Percentiles rank a stretch among this genome's conserved stretches.
Evolutionary conservation across 2,888 invertebrate genomes (phyloP).

Genomic region (Drepana falcataria): DNA sequence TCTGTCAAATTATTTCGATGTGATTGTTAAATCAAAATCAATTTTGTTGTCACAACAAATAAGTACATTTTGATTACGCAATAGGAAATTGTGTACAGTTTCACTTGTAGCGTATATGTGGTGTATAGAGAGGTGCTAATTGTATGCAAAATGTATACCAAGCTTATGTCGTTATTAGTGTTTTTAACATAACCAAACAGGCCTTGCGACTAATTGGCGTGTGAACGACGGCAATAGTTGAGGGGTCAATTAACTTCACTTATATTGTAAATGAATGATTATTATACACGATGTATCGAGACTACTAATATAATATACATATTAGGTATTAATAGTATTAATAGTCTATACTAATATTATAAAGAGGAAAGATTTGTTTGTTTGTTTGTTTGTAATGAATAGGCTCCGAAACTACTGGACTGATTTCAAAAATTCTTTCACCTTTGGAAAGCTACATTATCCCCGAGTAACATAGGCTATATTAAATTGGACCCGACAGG

Average conservation of each 20-base stretch:
- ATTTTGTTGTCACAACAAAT: neutral
- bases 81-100: slow-evolving; percentile 1
- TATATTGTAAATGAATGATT: too few species aligned
- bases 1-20: neutral
- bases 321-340: too few species aligned
- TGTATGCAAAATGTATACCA: slow-evolving; percentile 7
- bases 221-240: neutral
- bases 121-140: slow-evolving; percentile 5
- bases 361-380: too few species aligned
- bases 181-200: neutral
- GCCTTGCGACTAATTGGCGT: neutral
- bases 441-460: too few species aligned
- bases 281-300: too few species aligned
- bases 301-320: too few species aligned
- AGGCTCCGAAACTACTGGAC: too few species aligned
- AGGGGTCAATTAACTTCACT: neutral
- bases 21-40: slow-evolving; percentile 1
- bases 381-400: too few species aligned
- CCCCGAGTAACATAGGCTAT: too few species aligned
- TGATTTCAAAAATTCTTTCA: too few species aligned
- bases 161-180: slow-evolving; percentile 11
- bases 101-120: slow-evolving; percentile 2
- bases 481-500: too few species aligned
- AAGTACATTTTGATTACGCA: neutral
- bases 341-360: too few species aligned